A percentile compares a stretch with the other conserved stretches of the same genome.
Conservation (phyloP, 2,797 vertebrate genomes). For the Gallinago nigripennis region DNA sequence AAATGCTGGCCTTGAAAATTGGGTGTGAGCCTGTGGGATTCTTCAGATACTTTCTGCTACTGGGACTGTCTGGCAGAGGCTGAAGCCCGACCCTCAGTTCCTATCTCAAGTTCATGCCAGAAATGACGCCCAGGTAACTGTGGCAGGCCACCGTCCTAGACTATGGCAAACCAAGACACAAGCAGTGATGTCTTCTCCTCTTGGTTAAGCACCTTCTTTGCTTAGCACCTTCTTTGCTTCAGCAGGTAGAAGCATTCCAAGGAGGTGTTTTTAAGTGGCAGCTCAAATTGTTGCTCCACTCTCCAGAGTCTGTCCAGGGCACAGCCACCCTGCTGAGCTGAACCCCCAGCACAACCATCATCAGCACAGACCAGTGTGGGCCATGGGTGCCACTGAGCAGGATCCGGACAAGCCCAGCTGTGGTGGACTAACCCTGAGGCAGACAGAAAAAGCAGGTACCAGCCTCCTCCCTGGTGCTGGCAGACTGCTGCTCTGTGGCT, state of each 20-base stretch:
- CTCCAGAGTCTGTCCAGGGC: background rate
- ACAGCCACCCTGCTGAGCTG: background rate
- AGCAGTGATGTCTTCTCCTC: background rate
- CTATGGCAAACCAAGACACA: background rate
- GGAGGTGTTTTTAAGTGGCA: background rate
- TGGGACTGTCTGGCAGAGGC: background rate
- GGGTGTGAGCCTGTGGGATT: constrained; percentile 50
- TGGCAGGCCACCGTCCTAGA: background rate
- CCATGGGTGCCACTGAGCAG: background rate
- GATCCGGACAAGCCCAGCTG: background rate
- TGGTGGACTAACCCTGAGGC: background rate
- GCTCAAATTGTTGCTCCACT: background rate
- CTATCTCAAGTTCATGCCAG: background rate
- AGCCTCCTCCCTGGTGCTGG: background rate
- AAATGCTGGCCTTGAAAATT: constrained; percentile 36
- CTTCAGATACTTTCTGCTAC: constrained; percentile 38
- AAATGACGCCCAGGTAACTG: background rate
- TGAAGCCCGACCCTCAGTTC: background rate
- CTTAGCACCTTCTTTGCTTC: background rate
- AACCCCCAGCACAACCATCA: accelerated
- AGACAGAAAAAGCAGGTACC: background rate
- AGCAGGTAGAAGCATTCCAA: background rate
- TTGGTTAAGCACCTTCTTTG: background rate
- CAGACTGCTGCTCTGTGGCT: background rate
- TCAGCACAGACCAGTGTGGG: background rate